These are phyloP conservation scores for Drepana arcuata DNA, from an alignment of 1,140 invertebrate species.

Conservation along the genomic window DNA sequence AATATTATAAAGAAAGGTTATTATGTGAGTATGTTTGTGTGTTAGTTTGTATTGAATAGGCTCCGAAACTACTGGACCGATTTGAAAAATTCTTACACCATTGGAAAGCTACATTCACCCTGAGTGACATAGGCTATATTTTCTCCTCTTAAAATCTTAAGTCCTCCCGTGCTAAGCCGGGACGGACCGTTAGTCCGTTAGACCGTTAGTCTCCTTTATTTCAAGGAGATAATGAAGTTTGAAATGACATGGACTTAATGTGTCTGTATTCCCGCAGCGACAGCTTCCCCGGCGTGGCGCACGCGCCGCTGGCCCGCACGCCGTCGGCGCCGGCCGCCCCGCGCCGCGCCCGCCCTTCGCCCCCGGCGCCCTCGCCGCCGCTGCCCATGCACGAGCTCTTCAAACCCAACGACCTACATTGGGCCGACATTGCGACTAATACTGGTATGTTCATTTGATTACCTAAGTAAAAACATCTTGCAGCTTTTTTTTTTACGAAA, in stretches of 20 bases:
- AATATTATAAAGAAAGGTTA: too few relatives aligned
- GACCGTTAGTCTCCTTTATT: not conserved
- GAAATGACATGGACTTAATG: slow-evolving; percentile 1
- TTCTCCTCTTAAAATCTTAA: too few relatives aligned
- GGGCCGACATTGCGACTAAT: slow-evolving; percentile 67
- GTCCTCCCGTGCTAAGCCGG: too few relatives aligned
- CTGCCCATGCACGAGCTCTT: slow-evolving; percentile 68
- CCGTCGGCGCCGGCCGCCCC: slow-evolving; percentile 55
- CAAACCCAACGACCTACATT: slow-evolving; percentile 66
- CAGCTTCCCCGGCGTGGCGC: slow-evolving; percentile 42
- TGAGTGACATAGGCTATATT: too few relatives aligned
- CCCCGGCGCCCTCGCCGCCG: slow-evolving; percentile 63
- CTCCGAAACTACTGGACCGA: too few relatives aligned
- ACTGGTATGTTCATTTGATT: slow-evolving; percentile 53
- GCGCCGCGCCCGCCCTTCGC: slow-evolving; percentile 32
- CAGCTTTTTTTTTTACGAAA: too few relatives aligned
- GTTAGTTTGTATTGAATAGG: too few relatives aligned
- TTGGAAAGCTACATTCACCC: too few relatives aligned
- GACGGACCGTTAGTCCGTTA: too few relatives aligned
- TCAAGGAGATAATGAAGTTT: not conserved
- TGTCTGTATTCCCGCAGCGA: slow-evolving; percentile 29
- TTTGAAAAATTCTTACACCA: too few relatives aligned
- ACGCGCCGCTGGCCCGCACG: slow-evolving; percentile 56
- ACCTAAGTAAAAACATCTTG: too few relatives aligned
- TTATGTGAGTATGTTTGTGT: too few relatives aligned